These are phyloP conservation scores for Hemicentrotus pulcherrimus DNA, from an alignment of 35 echinoderm and acorn worm species.

Conservation along the genomic window DNA sequence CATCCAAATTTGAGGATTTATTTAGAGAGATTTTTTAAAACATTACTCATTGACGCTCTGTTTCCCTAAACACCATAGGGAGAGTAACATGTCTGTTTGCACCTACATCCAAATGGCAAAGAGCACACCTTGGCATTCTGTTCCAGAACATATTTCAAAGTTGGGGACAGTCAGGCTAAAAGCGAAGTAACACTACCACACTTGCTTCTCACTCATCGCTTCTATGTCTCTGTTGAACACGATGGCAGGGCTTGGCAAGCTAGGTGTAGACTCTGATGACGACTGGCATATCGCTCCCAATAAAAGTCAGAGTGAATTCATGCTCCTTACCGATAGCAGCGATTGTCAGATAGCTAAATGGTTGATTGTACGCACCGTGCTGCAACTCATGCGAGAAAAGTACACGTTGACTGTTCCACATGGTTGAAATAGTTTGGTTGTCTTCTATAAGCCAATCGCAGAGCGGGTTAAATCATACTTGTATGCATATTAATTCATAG, in stretches of 20 bases:
- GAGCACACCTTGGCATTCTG: too few relatives aligned
- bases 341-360: background rate
- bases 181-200: background rate
- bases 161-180: background rate
- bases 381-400: background rate
- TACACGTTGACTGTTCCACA: conserved; percentile 8
- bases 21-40: background rate
- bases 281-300: background rate
- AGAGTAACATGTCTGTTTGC: too few relatives aligned
- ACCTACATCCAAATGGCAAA: too few relatives aligned
- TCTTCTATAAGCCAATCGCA: background rate
- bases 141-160: background rate
- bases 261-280: background rate
- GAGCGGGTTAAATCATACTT: background rate
- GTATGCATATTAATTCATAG: background rate
- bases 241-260: background rate
- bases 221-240: background rate
- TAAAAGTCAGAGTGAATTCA: conserved; percentile 10
- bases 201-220: background rate
- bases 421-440: conserved; percentile 4
- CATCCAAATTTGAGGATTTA: background rate
- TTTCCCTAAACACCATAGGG: too few relatives aligned
- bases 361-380: background rate
- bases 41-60: background rate
- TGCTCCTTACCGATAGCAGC: background rate